A percentile compares a stretch with the other conserved stretches of the same genome.
Conservation (phyloP, 2,888 invertebrate genomes). For the Scaptomyza reducta region DNA sequence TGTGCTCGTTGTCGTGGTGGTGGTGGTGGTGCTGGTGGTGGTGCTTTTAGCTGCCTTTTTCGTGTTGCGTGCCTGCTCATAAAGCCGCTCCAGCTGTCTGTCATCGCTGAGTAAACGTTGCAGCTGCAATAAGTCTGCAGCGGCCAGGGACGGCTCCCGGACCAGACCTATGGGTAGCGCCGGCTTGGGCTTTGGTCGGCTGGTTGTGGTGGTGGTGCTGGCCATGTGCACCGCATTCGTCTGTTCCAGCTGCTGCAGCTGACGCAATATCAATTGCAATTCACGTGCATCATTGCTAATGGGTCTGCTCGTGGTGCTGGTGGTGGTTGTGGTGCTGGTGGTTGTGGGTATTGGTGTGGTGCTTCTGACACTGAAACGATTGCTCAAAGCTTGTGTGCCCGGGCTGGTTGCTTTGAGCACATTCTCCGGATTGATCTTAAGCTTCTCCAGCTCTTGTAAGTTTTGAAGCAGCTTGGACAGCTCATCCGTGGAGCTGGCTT, state of each 20-base stretch:
- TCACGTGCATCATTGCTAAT: conserved; percentile 56
- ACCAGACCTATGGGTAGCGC: conserved; percentile 2
- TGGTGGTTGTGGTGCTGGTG: conserved; percentile 11
- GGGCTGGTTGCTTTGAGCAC: conserved; percentile 61
- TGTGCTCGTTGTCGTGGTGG: conserved; percentile 39
- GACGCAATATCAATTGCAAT: conserved; percentile 68
- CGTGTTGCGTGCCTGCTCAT: conserved; percentile 76
- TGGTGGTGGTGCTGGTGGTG: conserved; percentile 35
- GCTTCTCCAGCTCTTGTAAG: conserved; percentile 82
- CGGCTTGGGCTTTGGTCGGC: conserved; percentile 2
- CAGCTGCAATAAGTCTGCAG: conserved; percentile 85
- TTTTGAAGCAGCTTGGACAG: conserved; percentile 85
- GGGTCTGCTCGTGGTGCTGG: conserved; percentile 9
- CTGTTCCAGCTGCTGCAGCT: conserved; percentile 72
- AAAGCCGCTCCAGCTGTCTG: conserved; percentile 78
- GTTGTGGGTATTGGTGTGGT: conserved; percentile 31
- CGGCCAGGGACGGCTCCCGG: conserved; percentile 21
- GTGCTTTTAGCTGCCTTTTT: conserved; percentile 45
- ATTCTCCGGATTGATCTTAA: conserved; percentile 77
- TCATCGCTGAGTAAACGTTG: conserved; percentile 85
- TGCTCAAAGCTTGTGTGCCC: conserved; percentile 48
- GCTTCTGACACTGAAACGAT: conserved; percentile 60
- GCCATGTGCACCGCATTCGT: conserved; percentile 47
- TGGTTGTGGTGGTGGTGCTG: conserved; percentile 23
- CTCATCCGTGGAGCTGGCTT: conserved; percentile 71